Evolutionary conservation across 1,140 invertebrate species (phyloP), one percentile per base, ranked within the genome.

Genomic region (Colletes gigas): DNA sequence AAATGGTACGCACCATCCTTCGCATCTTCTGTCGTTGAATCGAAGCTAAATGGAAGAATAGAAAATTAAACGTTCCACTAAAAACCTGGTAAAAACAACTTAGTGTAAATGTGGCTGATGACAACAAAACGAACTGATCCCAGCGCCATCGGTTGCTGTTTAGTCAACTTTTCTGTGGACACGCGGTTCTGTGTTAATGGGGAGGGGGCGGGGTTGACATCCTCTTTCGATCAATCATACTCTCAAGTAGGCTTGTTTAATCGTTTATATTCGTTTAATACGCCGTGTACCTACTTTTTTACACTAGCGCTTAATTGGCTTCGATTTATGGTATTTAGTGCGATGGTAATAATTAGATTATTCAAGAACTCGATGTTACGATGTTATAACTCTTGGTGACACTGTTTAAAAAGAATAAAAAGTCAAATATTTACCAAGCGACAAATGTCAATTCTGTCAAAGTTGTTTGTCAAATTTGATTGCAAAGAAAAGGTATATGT

Each of bases 91-190:
- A 78, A 89, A 89, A 88, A 89, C 85, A 89, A 89, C 81, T 88
- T 75, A 86, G 82, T 79, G 69, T 83, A 84, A 89, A 89, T 84
- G 81, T 88, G 83, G 86, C 76, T 86, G 70, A 90, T 85, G 87
- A 90, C 88, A 90, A 90, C 89, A 90, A 90, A 90, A 89, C 85
- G 85, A 74, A 83, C 78, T 70, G 85, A 86, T 70, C 15, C 15
- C 21, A 52, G 72, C 88, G 89, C 86, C 76, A 75, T 67, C 59
- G 0, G 15, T 9, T n/a, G 54, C 39, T 12, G 65, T 39, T 41
- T 41, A 3, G 67, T 74, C 41, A 68, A 72, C 62, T 83, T 57
- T 59, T 55, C 62, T 72, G 8, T 59, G 39, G 52, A 79, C 78
- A 83, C 82, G 78, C 78, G 72, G 78, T 82, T 47, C n/a, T 30